Evolutionary conservation across 37 sponge, comb jelly and placozoan genomes (phyloP), one percentile per base, ranked within the genome.

Genomic region (Ianthella basta): DNA sequence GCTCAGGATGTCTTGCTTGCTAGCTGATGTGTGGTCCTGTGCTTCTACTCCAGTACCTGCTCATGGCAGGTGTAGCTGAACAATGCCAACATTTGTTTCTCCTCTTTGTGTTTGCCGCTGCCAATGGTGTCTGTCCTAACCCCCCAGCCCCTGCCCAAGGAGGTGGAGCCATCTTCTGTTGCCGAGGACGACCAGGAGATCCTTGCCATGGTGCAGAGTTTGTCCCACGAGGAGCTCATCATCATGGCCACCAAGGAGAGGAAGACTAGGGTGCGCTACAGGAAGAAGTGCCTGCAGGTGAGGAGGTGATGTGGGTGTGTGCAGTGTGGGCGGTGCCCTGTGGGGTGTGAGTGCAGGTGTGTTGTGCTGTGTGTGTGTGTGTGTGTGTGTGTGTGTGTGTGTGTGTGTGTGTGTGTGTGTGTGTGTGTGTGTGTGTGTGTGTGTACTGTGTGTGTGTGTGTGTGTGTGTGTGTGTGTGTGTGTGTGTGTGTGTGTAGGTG

Each of bases 201-300:
- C 10, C 38, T 69, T 30, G 41, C 84, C 16, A 15, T 39, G 56
- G 40, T 87, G 65, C 85, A 87, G 60, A 64, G 36, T 10, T 30
- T 64, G 33, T 59, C 92, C 4, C 77, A 84, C 50, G 88, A 87
- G 19, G 88, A 91, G 27, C 79, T 91, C 36, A 80, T 85, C 0
- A 67, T 33, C 2, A 1, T 60, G 81, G 37, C 35, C 55, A 56
- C 18, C 60, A 92, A 92, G 81, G 87, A 89, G 60, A 60, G 85
- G 40, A 83, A 89, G 70, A 55, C 61, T 0, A 60, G 80, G 12
- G 40, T 80, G 6, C 24, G 89, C 40, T 89, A 89, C 82, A 92
- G 89, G 85, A 72, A 82, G 35, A 44, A 87, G 19, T 87, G 85
- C 64, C n/a, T 60, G 35, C 88, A 91, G 81, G 91, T 91, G 40